Percentiles rank a stretch among this genome's conserved stretches.
Conservation (phyloP, 2,797 vertebrate genomes). For the Clarias fuscus region DNA sequence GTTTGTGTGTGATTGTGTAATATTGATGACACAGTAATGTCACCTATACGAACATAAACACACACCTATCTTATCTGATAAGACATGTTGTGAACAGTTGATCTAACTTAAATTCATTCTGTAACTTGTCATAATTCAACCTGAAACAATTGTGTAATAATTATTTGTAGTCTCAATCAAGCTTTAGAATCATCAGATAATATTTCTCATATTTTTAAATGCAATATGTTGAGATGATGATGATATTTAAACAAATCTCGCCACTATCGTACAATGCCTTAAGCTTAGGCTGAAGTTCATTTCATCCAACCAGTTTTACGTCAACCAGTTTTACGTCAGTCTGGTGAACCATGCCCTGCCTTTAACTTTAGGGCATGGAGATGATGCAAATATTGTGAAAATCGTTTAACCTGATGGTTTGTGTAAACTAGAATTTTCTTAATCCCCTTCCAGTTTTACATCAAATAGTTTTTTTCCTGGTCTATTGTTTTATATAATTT, state of each 20-base stretch:
- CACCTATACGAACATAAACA: background rate
- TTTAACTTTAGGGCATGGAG: background rate
- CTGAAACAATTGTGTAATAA: background rate
- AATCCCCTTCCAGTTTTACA: background rate
- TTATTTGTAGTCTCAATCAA: background rate
- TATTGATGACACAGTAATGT: background rate
- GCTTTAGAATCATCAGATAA: background rate
- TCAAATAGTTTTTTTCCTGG: background rate
- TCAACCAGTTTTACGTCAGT: background rate
- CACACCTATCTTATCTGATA: background rate
- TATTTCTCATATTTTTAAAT: background rate
- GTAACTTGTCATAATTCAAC: background rate
- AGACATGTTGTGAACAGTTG: background rate
- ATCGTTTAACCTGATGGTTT: background rate
- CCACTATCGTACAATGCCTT: background rate
- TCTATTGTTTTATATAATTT: background rate
- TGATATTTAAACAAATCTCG: no score
- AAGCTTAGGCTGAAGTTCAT: background rate
- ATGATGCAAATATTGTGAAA: background rate
- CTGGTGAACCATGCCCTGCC: constrained; percentile 2
- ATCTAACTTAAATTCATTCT: background rate
- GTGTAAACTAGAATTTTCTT: background rate
- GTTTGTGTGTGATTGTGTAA: background rate
- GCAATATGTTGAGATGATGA: no score
- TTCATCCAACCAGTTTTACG: background rate